A percentile compares a stretch with the other conserved stretches of the same genome.
These are phyloP conservation scores for Anoplolepis gracilipes DNA, from an alignment of 1,140 invertebrate genomes.

Conservation along the genomic window DNA sequence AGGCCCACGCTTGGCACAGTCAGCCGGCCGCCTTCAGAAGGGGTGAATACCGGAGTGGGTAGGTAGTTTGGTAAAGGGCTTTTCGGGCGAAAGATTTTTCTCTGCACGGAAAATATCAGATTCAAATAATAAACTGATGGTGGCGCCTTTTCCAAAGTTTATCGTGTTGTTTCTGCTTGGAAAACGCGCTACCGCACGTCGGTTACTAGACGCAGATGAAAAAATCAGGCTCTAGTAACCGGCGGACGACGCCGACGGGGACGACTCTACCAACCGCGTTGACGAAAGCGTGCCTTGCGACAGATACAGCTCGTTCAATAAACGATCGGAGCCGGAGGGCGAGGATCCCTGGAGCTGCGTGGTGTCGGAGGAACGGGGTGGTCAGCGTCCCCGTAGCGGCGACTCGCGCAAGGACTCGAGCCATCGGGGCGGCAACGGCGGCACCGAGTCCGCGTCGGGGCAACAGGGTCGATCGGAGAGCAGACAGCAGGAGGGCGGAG, in stretches of 20 bases:
- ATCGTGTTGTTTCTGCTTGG: no score
- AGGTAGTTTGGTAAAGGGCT: conserved; percentile 37
- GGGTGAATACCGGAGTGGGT: conserved; percentile 83
- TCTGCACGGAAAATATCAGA: not conserved
- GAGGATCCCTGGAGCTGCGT: conserved; percentile 83
- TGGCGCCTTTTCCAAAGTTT: not conserved
- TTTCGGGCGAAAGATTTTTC: not conserved
- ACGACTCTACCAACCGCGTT: conserved; percentile 7
- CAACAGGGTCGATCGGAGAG: conserved; percentile 56
- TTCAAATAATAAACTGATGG: not conserved
- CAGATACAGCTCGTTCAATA: conserved; percentile 85
- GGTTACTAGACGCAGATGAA: conserved; percentile 20
- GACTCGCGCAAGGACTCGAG: conserved; percentile 78
- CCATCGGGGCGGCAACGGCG: conserved; percentile 68
- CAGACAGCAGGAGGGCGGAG: conserved; percentile 62
- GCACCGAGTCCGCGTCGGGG: conserved; percentile 43
- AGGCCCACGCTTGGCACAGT: conserved; percentile 83
- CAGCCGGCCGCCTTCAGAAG: conserved; percentile 83
- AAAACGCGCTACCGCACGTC: not conserved
- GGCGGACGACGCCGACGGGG: not conserved
- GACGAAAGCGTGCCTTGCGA: conserved; percentile 27
- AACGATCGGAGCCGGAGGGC: conserved; percentile 81
- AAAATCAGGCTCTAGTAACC: conserved; percentile 28
- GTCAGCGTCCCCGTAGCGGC: conserved; percentile 80
- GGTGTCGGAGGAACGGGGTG: conserved; percentile 71